Conservation (phyloP, 2,113 vertebrate species). For the Hydrolagus affinis region DNA sequence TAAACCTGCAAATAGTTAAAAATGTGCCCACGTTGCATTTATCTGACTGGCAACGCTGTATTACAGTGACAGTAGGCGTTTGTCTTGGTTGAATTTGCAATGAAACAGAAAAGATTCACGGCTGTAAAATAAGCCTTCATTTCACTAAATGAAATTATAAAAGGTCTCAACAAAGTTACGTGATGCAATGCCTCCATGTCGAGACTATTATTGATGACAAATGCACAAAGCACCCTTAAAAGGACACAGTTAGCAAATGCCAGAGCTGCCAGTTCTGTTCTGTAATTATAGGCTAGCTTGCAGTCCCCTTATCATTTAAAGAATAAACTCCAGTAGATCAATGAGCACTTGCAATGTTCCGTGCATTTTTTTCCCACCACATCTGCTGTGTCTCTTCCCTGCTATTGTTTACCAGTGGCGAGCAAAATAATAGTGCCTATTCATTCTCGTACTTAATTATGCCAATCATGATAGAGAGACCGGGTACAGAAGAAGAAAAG, state of each 20-base stretch:
- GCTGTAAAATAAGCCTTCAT: constrained; percentile 98
- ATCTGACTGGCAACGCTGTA: constrained; percentile 83
- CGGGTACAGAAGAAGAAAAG: constrained; percentile 44
- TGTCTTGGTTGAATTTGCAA: constrained; percentile 99
- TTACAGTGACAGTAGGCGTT: constrained; percentile 91
- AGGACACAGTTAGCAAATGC: constrained; percentile 99
- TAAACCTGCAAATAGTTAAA: constrained; percentile 5
- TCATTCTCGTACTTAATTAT: constrained; percentile 72
- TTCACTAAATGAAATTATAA: constrained; percentile 70
- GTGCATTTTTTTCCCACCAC: constrained; percentile 65
- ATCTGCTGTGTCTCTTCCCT: constrained; percentile 64
- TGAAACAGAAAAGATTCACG: constrained; percentile 92
- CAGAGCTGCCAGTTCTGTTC: constrained; percentile 98
- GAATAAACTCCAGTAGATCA: constrained; percentile 95
- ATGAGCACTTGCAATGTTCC: constrained; percentile 82
- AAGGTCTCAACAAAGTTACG: constrained; percentile 95
- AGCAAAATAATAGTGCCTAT: constrained; percentile 85
- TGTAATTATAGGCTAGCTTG: constrained; percentile 99
- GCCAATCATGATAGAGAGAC: constrained; percentile 80
- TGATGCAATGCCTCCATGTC: constrained; percentile 99
- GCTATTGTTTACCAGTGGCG: constrained; percentile 89
- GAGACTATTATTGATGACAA: constrained; percentile 99
- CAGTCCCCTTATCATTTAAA: constrained; percentile 99
- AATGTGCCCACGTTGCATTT: constrained; percentile 88
- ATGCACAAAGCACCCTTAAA: constrained; percentile 98